These are phyloP conservation scores for Ailuropoda melanoleuca DNA, from an alignment of 2,113 vertebrate genomes.

Conservation along the genomic window DNA sequence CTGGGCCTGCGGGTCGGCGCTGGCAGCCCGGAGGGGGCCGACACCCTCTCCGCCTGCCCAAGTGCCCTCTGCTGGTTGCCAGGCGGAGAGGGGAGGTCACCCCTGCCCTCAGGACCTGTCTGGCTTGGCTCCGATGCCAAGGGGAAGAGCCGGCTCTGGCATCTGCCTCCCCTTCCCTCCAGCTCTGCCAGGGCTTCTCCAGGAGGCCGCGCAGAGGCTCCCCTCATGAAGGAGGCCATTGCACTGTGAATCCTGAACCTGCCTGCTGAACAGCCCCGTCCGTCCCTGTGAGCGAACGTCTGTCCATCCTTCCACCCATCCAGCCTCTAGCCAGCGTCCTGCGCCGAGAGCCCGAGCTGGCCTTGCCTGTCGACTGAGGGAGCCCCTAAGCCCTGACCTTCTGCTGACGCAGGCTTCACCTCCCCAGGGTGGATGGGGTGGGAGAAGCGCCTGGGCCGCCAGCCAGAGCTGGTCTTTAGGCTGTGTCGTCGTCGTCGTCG, in stretches of 20 bases:
- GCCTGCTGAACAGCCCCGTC: conserved; percentile 65
- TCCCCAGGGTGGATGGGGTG: conserved; percentile 31
- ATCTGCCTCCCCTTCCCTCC: background rate
- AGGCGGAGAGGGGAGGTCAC: background rate
- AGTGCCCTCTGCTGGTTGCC: conserved; percentile 34
- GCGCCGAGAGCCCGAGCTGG: conserved; percentile 71
- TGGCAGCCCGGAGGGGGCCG: background rate
- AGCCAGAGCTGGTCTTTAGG: conserved; percentile 71
- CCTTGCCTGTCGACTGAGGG: conserved; percentile 64
- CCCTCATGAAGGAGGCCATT: conserved; percentile 75
- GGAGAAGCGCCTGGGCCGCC: background rate
- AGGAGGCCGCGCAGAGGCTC: background rate
- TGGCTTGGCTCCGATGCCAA: conserved; percentile 22
- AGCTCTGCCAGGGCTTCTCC: conserved; percentile 37
- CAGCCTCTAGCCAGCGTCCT: conserved; percentile 48
- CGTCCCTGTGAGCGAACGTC: background rate
- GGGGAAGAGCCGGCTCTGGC: background rate
- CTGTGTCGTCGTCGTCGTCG: background rate
- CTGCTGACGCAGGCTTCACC: background rate
- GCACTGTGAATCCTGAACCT: conserved; percentile 86
- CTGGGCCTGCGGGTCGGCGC: conserved; percentile 8
- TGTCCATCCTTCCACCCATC: background rate
- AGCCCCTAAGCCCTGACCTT: conserved; percentile 61
- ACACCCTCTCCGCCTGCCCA: background rate
- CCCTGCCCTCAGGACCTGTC: conserved; percentile 36